phyloP scores from a whole-genome alignment of 2,113 vertebrate genomes.

The Indicator maculatus region DNA sequence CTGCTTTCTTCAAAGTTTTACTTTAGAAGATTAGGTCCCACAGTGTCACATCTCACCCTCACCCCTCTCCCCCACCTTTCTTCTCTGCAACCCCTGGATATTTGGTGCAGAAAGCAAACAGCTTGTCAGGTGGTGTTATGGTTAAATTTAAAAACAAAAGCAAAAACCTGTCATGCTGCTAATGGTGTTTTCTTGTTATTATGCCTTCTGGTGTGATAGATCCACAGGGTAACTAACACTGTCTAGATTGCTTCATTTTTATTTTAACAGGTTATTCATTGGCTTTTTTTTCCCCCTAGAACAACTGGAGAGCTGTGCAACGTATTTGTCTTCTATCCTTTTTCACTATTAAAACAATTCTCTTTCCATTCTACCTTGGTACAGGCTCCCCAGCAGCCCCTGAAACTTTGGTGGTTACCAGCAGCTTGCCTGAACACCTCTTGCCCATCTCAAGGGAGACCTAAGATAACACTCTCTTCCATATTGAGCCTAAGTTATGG shows the following conservation, averaged over 20 bases:
- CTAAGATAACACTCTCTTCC: neutral
- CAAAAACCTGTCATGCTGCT: constrained; percentile 22
- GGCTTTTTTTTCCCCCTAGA: constrained; percentile 12
- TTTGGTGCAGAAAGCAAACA: constrained; percentile 42
- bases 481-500: neutral
- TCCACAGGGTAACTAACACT: constrained; percentile 57
- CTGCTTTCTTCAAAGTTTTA: constrained; percentile 35
- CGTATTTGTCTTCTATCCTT: neutral
- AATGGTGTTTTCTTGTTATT: constrained; percentile 58
- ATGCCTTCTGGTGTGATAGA: constrained; percentile 35
- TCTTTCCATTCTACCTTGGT: neutral
- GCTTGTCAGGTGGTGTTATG: constrained; percentile 32
- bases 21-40: constrained; percentile 32
- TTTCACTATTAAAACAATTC: neutral
- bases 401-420: neutral
- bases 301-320: neutral
- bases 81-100: constrained; percentile 13
- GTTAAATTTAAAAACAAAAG: constrained; percentile 48
- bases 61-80: neutral
- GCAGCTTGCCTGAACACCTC: neutral
- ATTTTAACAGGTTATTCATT: constrained; percentile 58
- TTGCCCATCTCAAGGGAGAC: neutral
- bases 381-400: neutral
- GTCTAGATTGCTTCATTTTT: constrained; percentile 28
- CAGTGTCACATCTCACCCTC: neutral